Conservation (phyloP, 2,113 vertebrate species). For the Leiothrix lutea region DNA sequence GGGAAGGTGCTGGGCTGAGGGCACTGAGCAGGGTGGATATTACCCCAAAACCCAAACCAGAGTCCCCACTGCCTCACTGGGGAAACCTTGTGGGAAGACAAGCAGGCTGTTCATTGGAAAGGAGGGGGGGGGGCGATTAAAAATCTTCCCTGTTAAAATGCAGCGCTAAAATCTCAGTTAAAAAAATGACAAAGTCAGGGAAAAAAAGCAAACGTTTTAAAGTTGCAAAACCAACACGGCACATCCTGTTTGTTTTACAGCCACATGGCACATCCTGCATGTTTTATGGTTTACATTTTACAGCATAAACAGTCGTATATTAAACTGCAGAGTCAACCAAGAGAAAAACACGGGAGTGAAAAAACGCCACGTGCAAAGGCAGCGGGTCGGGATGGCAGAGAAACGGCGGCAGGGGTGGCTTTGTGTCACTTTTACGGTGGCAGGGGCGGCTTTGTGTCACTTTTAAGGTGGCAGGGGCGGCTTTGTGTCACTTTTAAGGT, state of each 20-base stretch:
- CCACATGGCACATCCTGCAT: slow-evolving; percentile 28
- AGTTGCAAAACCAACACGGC: slow-evolving; percentile 18
- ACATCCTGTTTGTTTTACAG: slow-evolving; percentile 55
- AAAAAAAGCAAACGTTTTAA: neutral
- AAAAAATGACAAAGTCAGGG: slow-evolving; percentile 33
- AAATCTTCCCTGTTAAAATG: neutral
- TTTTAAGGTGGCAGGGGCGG: neutral
- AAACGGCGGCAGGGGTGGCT: accelerated
- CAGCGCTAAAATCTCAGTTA: neutral
- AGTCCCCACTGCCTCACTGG: neutral
- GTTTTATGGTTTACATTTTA: slow-evolving; percentile 34
- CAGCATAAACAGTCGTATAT: slow-evolving; percentile 15
- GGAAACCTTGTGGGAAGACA: neutral
- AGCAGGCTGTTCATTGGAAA: neutral
- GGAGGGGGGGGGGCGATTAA: too few species aligned
- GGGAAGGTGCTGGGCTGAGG: neutral
- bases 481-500: neutral
- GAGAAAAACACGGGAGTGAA: neutral
- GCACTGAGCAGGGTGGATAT: neutral
- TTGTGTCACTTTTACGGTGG: neutral
- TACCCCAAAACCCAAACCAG: neutral
- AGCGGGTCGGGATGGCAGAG: neutral
- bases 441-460: neutral
- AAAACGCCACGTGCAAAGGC: neutral
- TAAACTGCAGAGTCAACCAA: neutral